A percentile compares a stretch with the other conserved stretches of the same genome.
Evolutionary conservation across 2,113 vertebrate species (phyloP).

Genomic region (Rhynchopsitta pachyrhyncha): DNA sequence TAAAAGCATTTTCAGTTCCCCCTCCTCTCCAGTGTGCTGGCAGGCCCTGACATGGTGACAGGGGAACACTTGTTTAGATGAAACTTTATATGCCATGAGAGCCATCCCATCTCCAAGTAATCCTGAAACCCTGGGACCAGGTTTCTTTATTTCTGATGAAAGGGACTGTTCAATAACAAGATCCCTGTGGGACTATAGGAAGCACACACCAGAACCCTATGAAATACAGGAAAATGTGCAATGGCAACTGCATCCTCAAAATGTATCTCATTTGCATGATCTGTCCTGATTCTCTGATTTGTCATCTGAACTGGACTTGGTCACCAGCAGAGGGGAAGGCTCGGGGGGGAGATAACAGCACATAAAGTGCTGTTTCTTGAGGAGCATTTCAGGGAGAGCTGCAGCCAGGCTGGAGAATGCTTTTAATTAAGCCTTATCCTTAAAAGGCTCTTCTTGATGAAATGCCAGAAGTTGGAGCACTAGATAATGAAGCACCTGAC

Average conservation of each 20-base stretch:
- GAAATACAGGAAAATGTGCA: neutral
- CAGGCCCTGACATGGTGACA: neutral
- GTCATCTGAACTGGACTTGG: neutral
- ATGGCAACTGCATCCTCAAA: neutral
- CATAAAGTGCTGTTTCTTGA: neutral
- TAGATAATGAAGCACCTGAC: neutral
- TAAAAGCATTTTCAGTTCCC: neutral
- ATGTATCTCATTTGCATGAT: neutral
- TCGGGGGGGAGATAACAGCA: neutral
- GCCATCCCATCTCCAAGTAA: neutral
- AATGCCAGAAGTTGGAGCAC: neutral
- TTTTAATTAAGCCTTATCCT: slow-evolving; percentile 16
- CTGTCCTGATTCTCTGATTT: neutral
- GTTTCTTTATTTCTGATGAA: neutral
- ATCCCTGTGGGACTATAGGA: neutral
- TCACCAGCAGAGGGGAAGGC: neutral
- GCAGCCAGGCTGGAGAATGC: neutral
- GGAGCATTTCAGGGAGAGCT: neutral
- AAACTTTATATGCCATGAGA: neutral
- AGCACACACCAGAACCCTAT: neutral
- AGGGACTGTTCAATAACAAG: neutral
- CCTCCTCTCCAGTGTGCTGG: neutral
- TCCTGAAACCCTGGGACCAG: neutral
- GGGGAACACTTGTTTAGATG: neutral
- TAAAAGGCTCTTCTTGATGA: neutral